Conservation (phyloP, 2,113 vertebrate genomes). For the Lagopus leucura region DNA sequence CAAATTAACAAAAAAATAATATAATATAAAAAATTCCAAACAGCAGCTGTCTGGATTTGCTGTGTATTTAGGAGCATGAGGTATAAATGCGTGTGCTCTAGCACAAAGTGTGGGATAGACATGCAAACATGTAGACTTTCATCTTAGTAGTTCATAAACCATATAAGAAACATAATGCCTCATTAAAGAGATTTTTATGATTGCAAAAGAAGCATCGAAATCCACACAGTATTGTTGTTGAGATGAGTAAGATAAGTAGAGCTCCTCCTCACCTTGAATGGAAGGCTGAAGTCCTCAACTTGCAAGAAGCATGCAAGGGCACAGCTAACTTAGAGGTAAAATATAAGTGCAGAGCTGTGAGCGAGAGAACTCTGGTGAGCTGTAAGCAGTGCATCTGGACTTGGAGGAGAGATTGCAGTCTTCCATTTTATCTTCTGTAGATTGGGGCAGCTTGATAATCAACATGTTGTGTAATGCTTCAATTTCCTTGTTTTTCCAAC, state of each 20-base stretch:
- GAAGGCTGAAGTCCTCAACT: rapidly evolving
- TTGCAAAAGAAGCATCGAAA: background rate
- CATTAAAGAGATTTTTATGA: background rate
- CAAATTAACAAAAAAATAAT: background rate
- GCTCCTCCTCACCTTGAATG: background rate
- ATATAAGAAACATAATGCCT: background rate
- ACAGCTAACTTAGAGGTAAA: background rate
- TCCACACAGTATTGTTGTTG: background rate
- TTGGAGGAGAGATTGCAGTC: background rate
- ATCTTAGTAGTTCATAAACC: background rate
- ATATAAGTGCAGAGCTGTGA: background rate
- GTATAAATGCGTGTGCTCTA: background rate
- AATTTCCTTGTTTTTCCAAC: conserved; percentile 47
- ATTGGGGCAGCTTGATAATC: conserved; percentile 41
- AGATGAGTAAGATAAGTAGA: background rate
- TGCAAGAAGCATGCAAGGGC: background rate
- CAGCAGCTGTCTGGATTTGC: background rate
- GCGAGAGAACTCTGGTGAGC: background rate
- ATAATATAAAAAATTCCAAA: background rate
- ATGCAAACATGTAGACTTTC: background rate
- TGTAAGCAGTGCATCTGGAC: background rate
- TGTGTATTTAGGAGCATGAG: background rate
- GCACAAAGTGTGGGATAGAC: background rate
- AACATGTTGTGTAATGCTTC: conserved; percentile 52
- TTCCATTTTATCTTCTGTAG: conserved; percentile 27